Evolutionary conservation across 2,797 vertebrate species (phyloP).

Genomic region (Cyclopterus lumpus): DNA sequence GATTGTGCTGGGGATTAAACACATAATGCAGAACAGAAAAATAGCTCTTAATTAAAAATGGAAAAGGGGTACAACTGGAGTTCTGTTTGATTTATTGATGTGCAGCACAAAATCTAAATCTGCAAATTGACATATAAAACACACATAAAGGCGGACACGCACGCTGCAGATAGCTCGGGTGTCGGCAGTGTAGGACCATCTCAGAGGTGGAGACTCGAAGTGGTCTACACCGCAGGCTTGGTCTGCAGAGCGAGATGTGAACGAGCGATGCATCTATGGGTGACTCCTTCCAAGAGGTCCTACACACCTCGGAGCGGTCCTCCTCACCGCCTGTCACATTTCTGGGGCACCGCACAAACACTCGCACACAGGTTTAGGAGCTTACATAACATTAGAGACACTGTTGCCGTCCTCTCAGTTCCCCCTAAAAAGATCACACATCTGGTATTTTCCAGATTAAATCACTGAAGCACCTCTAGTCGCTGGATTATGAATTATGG

Average conservation of each 20-base stretch:
- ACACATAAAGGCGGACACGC: not conserved
- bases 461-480: not conserved
- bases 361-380: not conserved
- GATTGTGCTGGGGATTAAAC: not conserved
- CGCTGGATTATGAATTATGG: not conserved
- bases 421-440: not conserved
- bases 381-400: not conserved
- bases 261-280: constrained; percentile 19
- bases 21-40: not conserved
- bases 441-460: constrained; percentile 13
- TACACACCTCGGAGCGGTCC: constrained; percentile 9
- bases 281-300: constrained; percentile 27
- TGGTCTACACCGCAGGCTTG: constrained; percentile 2
- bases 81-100: not conserved
- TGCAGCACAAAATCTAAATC: not conserved
- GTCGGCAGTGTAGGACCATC: not conserved
- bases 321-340: constrained; percentile 31
- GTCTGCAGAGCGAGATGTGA: constrained; percentile 40
- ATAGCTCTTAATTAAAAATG: not conserved
- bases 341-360: constrained; percentile 34
- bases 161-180: not conserved
- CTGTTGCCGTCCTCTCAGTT: not conserved
- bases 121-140: not conserved
- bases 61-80: not conserved
- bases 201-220: not conserved